These are phyloP conservation scores for Heliothis subflexa DNA, from an alignment of 1,140 invertebrate genomes.

Conservation along the genomic window DNA sequence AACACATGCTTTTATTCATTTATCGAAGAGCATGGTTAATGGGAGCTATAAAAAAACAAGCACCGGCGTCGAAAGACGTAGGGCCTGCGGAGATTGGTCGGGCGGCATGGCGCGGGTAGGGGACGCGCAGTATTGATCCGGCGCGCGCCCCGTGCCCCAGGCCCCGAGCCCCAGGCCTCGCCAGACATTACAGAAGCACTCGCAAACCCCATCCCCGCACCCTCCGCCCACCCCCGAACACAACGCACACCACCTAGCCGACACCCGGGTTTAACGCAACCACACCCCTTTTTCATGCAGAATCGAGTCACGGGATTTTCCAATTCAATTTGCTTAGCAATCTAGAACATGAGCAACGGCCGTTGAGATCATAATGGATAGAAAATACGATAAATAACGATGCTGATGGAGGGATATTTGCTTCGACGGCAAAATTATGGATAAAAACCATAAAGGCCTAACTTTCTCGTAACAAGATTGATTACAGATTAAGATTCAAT, in stretches of 20 bases:
- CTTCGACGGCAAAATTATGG: conserved; percentile 17
- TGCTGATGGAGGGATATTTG: not conserved
- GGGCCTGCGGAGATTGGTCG: conserved; percentile 79
- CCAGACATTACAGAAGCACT: conserved; percentile 79
- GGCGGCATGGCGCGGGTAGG: conserved; percentile 64
- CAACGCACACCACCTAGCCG: conserved; percentile 56
- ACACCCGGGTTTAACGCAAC: conserved; percentile 70
- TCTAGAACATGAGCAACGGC: conserved; percentile 61
- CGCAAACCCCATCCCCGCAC: conserved; percentile 70
- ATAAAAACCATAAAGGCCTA: conserved; percentile 18
- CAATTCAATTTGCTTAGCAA: conserved; percentile 81
- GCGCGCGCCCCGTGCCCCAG: conserved; percentile 56
- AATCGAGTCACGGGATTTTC: conserved; percentile 83
- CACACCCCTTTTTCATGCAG: conserved; percentile 83
- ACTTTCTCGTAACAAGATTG: conserved; percentile 39
- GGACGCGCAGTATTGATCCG: conserved; percentile 80
- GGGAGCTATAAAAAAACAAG: conserved; percentile 82
- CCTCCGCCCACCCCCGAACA: conserved; percentile 48
- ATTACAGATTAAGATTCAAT: conserved; percentile 43
- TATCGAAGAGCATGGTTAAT: conserved; percentile 79
- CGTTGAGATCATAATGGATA: conserved; percentile 48
- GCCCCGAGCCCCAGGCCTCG: conserved; percentile 60
- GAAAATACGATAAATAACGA: conserved; percentile 46
- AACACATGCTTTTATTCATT: conserved; percentile 79
- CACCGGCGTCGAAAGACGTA: conserved; percentile 84